Conservation (phyloP, 2,113 vertebrate genomes). For the Rhinolophus sinicus region DNA sequence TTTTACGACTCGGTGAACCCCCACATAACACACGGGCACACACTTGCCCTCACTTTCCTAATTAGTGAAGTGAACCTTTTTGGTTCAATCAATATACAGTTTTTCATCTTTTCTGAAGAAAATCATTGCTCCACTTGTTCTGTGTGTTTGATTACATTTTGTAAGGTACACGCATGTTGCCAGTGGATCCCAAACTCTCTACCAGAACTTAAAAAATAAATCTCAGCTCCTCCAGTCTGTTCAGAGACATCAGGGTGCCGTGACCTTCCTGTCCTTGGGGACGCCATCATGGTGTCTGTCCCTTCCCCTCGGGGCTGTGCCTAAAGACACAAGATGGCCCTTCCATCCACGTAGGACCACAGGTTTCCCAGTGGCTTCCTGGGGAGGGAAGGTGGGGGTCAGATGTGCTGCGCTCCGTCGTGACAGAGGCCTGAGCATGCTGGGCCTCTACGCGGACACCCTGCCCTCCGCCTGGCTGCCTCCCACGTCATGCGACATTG, state of each 20-base stretch:
- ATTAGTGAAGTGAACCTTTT: background rate
- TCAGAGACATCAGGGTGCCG: background rate
- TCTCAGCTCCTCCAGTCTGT: background rate
- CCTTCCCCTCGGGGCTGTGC: background rate
- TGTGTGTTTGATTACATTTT: background rate
- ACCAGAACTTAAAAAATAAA: background rate
- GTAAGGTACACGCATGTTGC: too few relatives aligned
- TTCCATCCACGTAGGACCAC: fast-evolving
- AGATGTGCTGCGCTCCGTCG: too few relatives aligned
- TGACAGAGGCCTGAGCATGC: too few relatives aligned
- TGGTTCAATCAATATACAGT: too few relatives aligned
- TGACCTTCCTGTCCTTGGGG: background rate
- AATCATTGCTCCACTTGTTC: background rate
- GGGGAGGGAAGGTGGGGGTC: background rate
- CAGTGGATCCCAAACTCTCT: background rate
- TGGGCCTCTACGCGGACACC: too few relatives aligned
- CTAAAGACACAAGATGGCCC: too few relatives aligned
- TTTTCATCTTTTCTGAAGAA: background rate
- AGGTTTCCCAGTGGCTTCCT: background rate
- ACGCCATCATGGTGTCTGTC: fast-evolving
- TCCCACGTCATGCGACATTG: too few relatives aligned
- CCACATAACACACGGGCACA: fast-evolving
- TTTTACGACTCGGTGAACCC: too few relatives aligned
- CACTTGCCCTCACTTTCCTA: background rate
- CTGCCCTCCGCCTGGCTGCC: too few relatives aligned